Conservation (phyloP, 2,797 vertebrate genomes). For the Anguilla marmorata region DNA sequence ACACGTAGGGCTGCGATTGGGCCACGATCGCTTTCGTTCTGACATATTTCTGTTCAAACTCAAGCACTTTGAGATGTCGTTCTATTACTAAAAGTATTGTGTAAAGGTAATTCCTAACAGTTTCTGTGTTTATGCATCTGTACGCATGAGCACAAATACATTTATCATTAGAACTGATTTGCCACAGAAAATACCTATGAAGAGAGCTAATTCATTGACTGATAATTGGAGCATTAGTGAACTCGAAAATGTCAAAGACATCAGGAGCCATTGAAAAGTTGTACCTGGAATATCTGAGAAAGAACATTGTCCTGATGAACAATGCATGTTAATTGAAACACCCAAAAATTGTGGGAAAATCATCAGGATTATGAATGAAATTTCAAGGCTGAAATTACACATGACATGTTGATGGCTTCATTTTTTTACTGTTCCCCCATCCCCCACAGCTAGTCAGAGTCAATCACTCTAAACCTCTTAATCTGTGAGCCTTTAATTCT, state of each 20-base stretch:
- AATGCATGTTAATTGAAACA: background rate
- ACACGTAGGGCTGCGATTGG: background rate
- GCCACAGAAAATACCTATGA: background rate
- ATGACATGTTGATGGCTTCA: slow-evolving; percentile 53
- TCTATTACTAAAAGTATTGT: background rate
- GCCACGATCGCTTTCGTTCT: background rate
- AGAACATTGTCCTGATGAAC: background rate
- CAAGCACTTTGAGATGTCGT: background rate
- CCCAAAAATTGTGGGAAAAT: background rate
- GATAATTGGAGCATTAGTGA: background rate
- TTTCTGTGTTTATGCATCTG: background rate
- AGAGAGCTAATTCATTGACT: background rate
- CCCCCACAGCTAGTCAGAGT: slow-evolving; percentile 51
- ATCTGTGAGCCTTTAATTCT: slow-evolving; percentile 45
- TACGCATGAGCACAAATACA: background rate
- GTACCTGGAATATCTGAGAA: background rate
- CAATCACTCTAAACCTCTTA: slow-evolving; percentile 50
- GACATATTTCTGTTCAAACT: background rate
- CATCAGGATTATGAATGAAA: background rate
- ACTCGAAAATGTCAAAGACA: background rate
- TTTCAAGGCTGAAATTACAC: slow-evolving; percentile 10
- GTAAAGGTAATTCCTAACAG: background rate
- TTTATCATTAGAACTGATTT: background rate
- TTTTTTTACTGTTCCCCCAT: slow-evolving; percentile 28
- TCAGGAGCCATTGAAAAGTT: background rate